Evolutionary conservation across 2,888 invertebrate species (phyloP), one percentile per base, ranked within the genome.

Genomic region (Dolomedes plantarius): DNA sequence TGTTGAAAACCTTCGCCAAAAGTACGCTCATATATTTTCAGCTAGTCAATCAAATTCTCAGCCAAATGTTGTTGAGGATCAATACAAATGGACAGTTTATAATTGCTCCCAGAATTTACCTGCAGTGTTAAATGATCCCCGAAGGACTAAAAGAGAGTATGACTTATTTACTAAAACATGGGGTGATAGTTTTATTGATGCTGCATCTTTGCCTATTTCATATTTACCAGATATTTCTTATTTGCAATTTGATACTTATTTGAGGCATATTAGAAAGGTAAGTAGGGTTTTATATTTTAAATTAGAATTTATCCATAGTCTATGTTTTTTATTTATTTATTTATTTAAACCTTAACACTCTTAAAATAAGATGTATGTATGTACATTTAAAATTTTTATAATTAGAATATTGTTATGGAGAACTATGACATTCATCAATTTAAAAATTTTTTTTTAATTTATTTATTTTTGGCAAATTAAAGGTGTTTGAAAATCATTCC

Each of bases 131-230:
- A 98, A 98, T 92, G 98, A 99, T 92, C 98, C 98, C 0, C 95
- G 95, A 88, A 91, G 92, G 36, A 90, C 91, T 39, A 94, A 95
- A 90, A 95, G 97, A 89, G 98, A 97, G 92, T 96, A 91, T 90
- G 93, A 98, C 91, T 97, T 99, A 90, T 98, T 99, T 90, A 98
- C 98, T 0, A 97, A 97, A 91, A 97, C 97, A 87, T 99, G 99
- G 99, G 99, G 99, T 65, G 98, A 98, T 90, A 93, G 94, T 85
- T 99, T 99, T 92, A 94, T 97, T 27, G 98, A 98, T 88, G 95
- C 90, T 56, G 93, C 94, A 31, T 94, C 94, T 67, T 94, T 98
- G 89, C 93, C 94, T 50, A 96, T 96, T 90, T 94, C 95, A 0
- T 94, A 95, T 91, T 92, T 98, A 89, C 96, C 96, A 56, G 95